Evolutionary conservation across 2,797 vertebrate species (phyloP).

Genomic region (Pantherophis alleghaniensis): DNA sequence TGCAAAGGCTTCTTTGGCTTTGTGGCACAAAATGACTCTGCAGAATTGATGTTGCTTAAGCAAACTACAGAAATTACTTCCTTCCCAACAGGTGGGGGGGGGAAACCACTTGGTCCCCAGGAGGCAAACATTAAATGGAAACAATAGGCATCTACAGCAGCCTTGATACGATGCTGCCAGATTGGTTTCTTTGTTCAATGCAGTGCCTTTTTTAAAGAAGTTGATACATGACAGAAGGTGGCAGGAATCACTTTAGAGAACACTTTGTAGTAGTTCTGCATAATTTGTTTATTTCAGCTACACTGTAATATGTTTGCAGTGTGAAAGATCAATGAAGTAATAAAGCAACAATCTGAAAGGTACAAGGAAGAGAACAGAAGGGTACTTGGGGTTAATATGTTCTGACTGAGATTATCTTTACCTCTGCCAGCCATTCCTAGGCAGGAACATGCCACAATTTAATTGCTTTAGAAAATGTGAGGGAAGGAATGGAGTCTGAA

Average conservation of each 20-base stretch:
- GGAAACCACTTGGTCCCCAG: constrained; percentile 21
- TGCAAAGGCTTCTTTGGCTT: constrained; percentile 30
- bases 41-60: not conserved
- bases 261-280: not conserved
- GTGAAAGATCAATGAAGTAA: not conserved
- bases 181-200: not conserved
- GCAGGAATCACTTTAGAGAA: not conserved
- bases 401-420: not conserved
- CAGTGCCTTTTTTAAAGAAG: not conserved
- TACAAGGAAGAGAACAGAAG: not conserved
- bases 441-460: not conserved
- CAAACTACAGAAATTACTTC: not conserved
- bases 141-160: not conserved
- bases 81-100: accelerated
- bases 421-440: not conserved
- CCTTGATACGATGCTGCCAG: not conserved
- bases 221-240: not conserved
- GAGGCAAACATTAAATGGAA: constrained; percentile 34
- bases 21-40: constrained; percentile 34
- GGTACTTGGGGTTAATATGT: not conserved
- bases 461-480: not conserved
- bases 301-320: not conserved
- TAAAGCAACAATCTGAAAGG: not conserved
- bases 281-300: not conserved
- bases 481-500: not conserved